Base-by-base conservation (phyloP, 1,140 invertebrate species). In the Portunus trituberculatus region DNA sequence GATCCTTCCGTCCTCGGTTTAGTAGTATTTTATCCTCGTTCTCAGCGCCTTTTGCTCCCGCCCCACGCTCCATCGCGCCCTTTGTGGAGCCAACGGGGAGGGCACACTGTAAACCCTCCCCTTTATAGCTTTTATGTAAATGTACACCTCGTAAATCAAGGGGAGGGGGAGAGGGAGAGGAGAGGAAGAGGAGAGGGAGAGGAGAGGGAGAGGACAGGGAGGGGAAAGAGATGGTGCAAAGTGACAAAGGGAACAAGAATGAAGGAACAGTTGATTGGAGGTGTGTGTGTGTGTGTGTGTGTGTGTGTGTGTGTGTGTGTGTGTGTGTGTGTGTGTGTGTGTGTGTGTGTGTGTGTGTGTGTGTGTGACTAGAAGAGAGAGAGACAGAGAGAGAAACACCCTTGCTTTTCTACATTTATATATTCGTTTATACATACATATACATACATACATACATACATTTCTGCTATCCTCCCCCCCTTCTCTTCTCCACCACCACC, bases 91-190 rank as follows among this genome's bases (percentile, higher is more conserved):
- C 20, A 76, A 76, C 67, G 67, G 20, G 4, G n/a, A 76, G 67
- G 20, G 12, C 67, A n/a, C 67, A 76, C 67, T n/a, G 20, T 76
- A 76, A 76, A 76, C 67, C 67, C n/a, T 25, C 67, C n/a, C 67
- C 67, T 76, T 76, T 76, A 76, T 76, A 8, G 67, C 67, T 88
- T 76, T 76, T 76, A 76, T 76, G 67, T 76, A 76, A 76, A 76
- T 76, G 67, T 76, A 76, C 20, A 20, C 32, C 16, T 39, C 32
- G 28, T 48, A 31, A 59, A 91, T 91, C 28, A 91, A 28, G n/a
- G 48, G 46, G 0, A 28, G 46, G 20, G 46, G 89, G 48, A 6
- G 14, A 25, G 20, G 46, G 16, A 52, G 48, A n/a, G 89, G 16
- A n/a, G 48, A 39, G 46, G 89, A 29, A 25, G 48, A n/a, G 89